These are phyloP conservation scores for Campylomormyrus tamandua DNA, from an alignment of 2,113 vertebrate genomes.

Conservation along the genomic window DNA sequence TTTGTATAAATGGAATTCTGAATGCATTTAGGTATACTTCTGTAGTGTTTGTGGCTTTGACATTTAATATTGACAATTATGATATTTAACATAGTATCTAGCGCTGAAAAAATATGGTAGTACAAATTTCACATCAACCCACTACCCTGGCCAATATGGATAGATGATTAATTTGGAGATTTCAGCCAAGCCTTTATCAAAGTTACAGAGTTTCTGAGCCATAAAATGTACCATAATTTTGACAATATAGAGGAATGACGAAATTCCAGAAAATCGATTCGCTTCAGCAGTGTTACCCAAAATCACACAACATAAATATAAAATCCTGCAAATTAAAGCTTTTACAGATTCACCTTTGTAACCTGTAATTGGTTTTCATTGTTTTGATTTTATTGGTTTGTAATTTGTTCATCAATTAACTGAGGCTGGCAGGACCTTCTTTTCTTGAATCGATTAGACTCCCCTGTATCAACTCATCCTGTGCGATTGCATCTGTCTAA, in stretches of 20 bases:
- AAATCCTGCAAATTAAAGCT: neutral
- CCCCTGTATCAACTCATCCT: neutral
- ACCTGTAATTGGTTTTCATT: neutral
- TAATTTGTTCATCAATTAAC: neutral
- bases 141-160: neutral
- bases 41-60: neutral
- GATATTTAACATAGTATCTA: neutral
- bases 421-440: neutral
- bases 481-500: neutral
- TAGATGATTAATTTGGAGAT: neutral
- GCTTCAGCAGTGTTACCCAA: neutral
- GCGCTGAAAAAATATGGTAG: neutral
- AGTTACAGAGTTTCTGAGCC: neutral
- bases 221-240: neutral
- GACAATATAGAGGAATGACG: too few relatives aligned
- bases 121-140: neutral
- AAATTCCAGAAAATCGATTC: neutral
- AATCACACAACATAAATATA: neutral
- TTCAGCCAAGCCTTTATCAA: neutral
- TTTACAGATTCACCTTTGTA: neutral
- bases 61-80: neutral
- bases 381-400: neutral
- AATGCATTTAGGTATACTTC: neutral
- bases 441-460: neutral
- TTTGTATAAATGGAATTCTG: conserved; percentile 13